Percentiles rank a stretch among this genome's conserved stretches.
Conservation (phyloP, 1,140 invertebrate species). For the Condylostylus longicornis region DNA sequence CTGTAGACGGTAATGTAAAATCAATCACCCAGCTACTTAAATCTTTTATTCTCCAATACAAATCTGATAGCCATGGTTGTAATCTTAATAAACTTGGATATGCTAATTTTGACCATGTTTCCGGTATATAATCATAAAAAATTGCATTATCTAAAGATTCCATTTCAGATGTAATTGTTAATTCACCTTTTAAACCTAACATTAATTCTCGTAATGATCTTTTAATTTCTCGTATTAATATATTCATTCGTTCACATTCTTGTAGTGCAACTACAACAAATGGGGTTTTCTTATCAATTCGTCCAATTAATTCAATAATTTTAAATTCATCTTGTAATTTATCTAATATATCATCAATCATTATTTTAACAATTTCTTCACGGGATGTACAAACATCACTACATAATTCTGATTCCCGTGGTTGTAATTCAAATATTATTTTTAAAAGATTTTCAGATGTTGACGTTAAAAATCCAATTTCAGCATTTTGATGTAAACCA, state of each 20-base stretch:
- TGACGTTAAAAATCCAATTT: conserved; percentile 83
- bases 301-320: conserved; percentile 70
- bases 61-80: conserved; percentile 75
- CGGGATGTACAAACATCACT: conserved; percentile 54
- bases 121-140: conserved; percentile 76
- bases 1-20: conserved; percentile 64
- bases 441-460: conserved; percentile 75
- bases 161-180: conserved; percentile 89
- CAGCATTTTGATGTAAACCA: conserved; percentile 87
- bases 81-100: conserved; percentile 78
- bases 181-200: conserved; percentile 79
- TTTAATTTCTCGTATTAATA: conserved; percentile 64
- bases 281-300: conserved; percentile 79
- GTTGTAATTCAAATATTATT: conserved; percentile 86
- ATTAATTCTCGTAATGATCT: conserved; percentile 73
- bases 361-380: conserved; percentile 72
- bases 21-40: conserved; percentile 64
- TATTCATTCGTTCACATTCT: conserved; percentile 92
- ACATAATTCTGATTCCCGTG: conserved; percentile 61
- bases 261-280: conserved; percentile 88
- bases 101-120: conserved; percentile 65
- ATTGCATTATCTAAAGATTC: conserved; percentile 71
- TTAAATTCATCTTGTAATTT: conserved; percentile 84
- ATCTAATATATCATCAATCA: conserved; percentile 79
- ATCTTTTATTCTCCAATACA: conserved; percentile 67